A percentile compares a stretch with the other conserved stretches of the same genome.
phyloP scores from a whole-genome alignment of 2,888 invertebrate genomes.

The Drosophila paramelanica region DNA sequence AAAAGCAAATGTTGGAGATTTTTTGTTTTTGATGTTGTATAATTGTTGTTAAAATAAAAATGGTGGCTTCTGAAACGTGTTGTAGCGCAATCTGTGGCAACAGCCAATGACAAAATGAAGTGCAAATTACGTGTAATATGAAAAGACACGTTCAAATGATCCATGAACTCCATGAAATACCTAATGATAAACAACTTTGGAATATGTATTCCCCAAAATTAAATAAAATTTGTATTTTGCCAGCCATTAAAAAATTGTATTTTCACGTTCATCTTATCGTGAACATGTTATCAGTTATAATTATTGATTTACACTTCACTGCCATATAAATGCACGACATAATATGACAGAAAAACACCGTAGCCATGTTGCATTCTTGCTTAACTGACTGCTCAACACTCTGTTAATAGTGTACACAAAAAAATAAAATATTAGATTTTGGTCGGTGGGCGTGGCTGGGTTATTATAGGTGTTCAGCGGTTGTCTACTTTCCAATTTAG shows the following conservation, averaged over 20 bases:
- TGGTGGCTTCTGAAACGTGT: constrained; percentile 68
- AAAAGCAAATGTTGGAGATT: constrained; percentile 42
- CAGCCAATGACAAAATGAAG: constrained; percentile 63
- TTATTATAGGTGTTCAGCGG: too few relatives aligned
- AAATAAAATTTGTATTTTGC: background rate
- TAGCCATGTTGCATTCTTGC: background rate
- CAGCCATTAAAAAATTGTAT: constrained; percentile 11
- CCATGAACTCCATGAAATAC: constrained; percentile 20
- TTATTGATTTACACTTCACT: constrained; percentile 44
- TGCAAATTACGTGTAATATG: constrained; percentile 49
- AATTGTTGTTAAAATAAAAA: constrained; percentile 58
- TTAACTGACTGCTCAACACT: background rate
- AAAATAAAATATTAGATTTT: too few relatives aligned
- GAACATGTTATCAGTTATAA: constrained; percentile 44
- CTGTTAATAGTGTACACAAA: background rate
- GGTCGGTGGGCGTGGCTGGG: too few relatives aligned
- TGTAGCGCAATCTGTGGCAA: constrained; percentile 54
- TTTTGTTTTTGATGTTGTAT: constrained; percentile 43
- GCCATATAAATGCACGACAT: constrained; percentile 20
- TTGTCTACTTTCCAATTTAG: too few relatives aligned
- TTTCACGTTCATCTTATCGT: constrained; percentile 8
- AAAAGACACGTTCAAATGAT: constrained; percentile 65
- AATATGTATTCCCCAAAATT: background rate
- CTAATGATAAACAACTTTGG: constrained; percentile 10
- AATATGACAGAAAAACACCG: background rate